These are phyloP conservation scores for Tenualosa thibaudeaui DNA, from an alignment of 2,797 vertebrate genomes.

Conservation along the genomic window DNA sequence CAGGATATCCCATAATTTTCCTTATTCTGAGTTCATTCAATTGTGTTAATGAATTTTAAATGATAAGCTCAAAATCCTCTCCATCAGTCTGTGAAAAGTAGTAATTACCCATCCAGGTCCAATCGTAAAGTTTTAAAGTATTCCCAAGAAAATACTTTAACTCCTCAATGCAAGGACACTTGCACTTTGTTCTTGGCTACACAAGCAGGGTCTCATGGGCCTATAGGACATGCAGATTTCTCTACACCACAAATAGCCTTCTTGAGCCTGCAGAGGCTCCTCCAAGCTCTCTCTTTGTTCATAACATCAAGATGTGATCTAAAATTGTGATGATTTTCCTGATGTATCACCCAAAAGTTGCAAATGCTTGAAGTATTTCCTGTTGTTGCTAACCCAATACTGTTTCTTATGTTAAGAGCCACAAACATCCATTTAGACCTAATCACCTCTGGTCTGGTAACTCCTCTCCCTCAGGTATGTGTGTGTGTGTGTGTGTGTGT, in stretches of 20 bases:
- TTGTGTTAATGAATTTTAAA: not conserved
- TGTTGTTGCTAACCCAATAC: not conserved
- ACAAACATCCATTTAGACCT: not conserved
- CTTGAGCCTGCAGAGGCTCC: not conserved
- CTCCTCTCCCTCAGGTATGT: not conserved
- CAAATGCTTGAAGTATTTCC: not conserved
- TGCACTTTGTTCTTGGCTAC: not conserved
- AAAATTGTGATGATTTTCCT: too few relatives aligned
- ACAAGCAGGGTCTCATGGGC: too few relatives aligned
- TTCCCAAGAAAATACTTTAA: not conserved
- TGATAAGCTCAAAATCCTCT: not conserved
- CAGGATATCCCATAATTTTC: not conserved
- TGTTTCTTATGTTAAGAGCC: not conserved
- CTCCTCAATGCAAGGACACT: not conserved
- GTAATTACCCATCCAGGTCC: not conserved
- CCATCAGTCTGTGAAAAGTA: not conserved
- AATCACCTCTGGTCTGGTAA: not conserved
- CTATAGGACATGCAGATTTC: not conserved
- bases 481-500: not conserved
- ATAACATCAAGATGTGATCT: too few relatives aligned
- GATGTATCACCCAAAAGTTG: not conserved
- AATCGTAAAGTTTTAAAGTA: not conserved
- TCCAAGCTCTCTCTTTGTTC: not conserved
- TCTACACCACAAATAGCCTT: not conserved
- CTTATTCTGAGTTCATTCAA: not conserved